phyloP scores from a whole-genome alignment of 2,888 invertebrate genomes.

The Scaptomyza parva region DNA sequence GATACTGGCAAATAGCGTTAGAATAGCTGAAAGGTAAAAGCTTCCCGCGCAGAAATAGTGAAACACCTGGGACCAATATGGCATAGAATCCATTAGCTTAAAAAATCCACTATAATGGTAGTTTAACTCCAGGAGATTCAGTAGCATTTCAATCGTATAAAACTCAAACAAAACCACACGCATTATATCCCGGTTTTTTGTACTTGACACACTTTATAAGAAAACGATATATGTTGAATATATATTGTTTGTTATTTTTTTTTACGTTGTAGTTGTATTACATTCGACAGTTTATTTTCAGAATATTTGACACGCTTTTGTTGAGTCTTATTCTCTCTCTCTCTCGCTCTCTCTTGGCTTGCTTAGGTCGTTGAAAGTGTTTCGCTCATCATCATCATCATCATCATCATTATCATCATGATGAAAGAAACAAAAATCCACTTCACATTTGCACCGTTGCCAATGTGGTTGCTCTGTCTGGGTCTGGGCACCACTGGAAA shows the following conservation, averaged over 20 bases:
- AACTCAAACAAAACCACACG: constrained; percentile 48
- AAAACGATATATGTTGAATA: constrained; percentile 1
- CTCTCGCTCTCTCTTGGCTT: constrained; percentile 31
- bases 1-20: constrained; percentile 49
- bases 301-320: constrained; percentile 71
- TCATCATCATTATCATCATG: constrained; percentile 70
- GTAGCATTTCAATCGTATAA: constrained; percentile 44
- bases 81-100: background rate
- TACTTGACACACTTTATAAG: background rate
- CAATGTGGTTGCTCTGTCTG: constrained; percentile 51
- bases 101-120: constrained; percentile 42
- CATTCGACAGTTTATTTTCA: constrained; percentile 8
- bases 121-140: too few species aligned
- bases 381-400: constrained; percentile 71
- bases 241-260: background rate
- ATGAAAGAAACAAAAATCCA: constrained; percentile 54
- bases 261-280: background rate
- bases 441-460: constrained; percentile 65
- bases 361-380: constrained; percentile 60
- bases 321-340: too few species aligned
- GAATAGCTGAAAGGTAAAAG: constrained; percentile 33
- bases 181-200: constrained; percentile 25
- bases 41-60: constrained; percentile 19
- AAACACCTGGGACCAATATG: accelerated
- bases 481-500: too few species aligned